Percentiles rank a stretch among this genome's conserved stretches.
phyloP scores from a whole-genome alignment of 2,888 invertebrate species.

The Galerucella calmariensis region DNA sequence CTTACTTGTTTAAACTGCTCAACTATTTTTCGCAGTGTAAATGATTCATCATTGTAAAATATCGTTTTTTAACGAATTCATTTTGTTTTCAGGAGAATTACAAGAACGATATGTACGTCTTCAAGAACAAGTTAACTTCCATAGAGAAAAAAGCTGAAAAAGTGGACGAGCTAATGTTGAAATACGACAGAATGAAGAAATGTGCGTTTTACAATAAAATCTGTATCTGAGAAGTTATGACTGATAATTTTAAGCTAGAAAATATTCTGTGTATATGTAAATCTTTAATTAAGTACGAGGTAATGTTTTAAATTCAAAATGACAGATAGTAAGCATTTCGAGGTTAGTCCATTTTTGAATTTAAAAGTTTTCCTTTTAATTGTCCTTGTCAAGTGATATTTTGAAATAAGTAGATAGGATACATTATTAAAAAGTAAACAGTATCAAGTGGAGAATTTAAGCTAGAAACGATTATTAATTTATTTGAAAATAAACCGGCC shows the following conservation, averaged over 20 bases:
- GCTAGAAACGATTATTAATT: background rate
- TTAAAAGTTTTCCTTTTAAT: constrained; percentile 4
- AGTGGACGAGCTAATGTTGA: constrained; percentile 52
- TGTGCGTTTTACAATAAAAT: constrained; percentile 49
- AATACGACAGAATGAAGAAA: constrained; percentile 50
- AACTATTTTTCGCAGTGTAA: no score
- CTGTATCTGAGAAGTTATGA: constrained; percentile 43
- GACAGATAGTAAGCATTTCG: background rate
- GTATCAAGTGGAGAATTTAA: constrained; percentile 11
- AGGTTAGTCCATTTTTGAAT: background rate
- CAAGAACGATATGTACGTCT: constrained; percentile 53
- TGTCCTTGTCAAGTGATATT: constrained; percentile 31
- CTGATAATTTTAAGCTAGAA: constrained; percentile 41
- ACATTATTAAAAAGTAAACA: background rate
- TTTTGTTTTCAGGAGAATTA: constrained; percentile 52
- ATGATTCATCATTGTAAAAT: no score
- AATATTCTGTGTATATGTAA: constrained; percentile 38
- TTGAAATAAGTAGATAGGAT: constrained; percentile 18
- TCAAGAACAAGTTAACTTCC: constrained; percentile 52
- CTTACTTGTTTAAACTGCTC: no score
- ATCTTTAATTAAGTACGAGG: constrained; percentile 26
- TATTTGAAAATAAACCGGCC: background rate
- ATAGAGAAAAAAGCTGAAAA: constrained; percentile 55
- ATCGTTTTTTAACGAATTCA: background rate
- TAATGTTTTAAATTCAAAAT: constrained; percentile 17